Base-by-base conservation (phyloP, 2,113 vertebrate species). In the Carollia perspicillata region DNA sequence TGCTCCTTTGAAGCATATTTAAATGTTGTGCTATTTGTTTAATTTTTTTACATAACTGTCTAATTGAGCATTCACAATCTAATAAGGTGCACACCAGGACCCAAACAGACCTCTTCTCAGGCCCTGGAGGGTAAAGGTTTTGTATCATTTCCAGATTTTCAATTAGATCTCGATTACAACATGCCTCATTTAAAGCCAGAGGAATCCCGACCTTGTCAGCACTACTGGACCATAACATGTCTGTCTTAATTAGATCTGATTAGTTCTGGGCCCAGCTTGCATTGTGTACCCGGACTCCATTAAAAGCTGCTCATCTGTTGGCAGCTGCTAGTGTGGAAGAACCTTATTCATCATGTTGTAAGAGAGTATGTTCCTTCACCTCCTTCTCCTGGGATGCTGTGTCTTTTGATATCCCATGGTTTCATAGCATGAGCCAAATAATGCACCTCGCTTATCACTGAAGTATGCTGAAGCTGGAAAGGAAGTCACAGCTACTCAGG, bases 111-210 rank as follows among this genome's bases (percentile, higher is more conserved):
- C 97, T 94, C 93, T 95, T 98, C 93, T 96, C 89, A 96, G 95
- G 89, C 78, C 89, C 87, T 93, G 96, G 97, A 97, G 63, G 79
- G 92, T 97, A 98, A 94, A 97, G 95, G 96, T 98, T 98, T 98
- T 98, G 95, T 97, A 97, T 98, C 96, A 94, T 95, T 97, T 98
- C 96, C 97, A 98, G 98, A 98, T 99, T 98, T 98, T 98, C 98
- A 99, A 99, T 99, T 99, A 99, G 98, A 98, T 97, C 97, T 98
- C 98, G 98, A 99, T 99, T 99, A 98, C 98, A 98, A 97, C 98
- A 97, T 96, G 97, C 97, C 97, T 99, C 98, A 98, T 98, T 99
- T 98, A 97, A 97, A 98, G 94, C 98, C 98, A 97, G 97, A 97
- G 97, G 97, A 98, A 98, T 97, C 89, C 96, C 90, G 65, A 98